These are phyloP conservation scores for Acrocera orbiculus DNA, from an alignment of 2,888 invertebrate genomes.

Conservation along the genomic window DNA sequence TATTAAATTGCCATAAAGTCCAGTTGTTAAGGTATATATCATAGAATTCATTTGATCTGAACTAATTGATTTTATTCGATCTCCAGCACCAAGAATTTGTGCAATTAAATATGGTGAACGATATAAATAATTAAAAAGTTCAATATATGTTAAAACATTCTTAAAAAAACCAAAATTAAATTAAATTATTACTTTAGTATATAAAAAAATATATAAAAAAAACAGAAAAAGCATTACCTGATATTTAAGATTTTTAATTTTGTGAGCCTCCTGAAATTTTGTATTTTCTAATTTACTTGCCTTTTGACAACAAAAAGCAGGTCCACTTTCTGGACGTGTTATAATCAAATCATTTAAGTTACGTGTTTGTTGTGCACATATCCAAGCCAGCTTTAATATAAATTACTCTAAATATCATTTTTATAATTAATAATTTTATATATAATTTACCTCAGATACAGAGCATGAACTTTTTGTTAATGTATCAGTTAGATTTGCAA, in stretches of 20 bases:
- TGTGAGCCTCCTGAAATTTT: conserved; percentile 63
- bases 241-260: conserved; percentile 63
- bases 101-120: conserved; percentile 54
- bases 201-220: not conserved
- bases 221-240: conserved; percentile 51
- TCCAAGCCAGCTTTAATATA: conserved; percentile 52
- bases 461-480: conserved; percentile 40
- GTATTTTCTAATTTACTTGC: conserved; percentile 44
- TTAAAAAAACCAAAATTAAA: conserved; percentile 15
- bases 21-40: conserved; percentile 34
- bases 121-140: conserved; percentile 48
- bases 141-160: conserved; percentile 45
- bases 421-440: not conserved
- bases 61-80: conserved; percentile 33
- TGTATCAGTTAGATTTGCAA: conserved; percentile 58
- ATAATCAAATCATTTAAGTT: conserved; percentile 60
- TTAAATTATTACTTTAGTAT: conserved; percentile 2
- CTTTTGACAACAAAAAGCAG: conserved; percentile 57
- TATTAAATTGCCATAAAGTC: conserved; percentile 55
- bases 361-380: conserved; percentile 70
- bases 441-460: conserved; percentile 29
- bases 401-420: not conserved
- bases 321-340: conserved; percentile 55
- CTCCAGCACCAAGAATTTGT: conserved; percentile 47
- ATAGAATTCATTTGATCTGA: conserved; percentile 24